Conservation (phyloP, 2,797 vertebrate species). For the Meda fulgida region DNA sequence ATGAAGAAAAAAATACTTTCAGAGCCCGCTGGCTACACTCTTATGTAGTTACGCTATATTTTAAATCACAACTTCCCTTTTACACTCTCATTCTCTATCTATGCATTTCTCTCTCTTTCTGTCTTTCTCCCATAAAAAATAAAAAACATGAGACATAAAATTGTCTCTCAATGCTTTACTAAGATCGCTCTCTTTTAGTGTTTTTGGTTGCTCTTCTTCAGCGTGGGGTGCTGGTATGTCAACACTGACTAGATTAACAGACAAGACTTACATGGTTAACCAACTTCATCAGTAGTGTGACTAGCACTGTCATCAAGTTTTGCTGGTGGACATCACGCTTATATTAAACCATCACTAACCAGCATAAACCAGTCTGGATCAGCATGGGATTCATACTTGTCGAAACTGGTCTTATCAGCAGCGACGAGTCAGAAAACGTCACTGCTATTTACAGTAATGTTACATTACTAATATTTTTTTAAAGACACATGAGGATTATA, state of each 20-base stretch:
- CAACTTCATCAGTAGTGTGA: neutral
- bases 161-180: neutral
- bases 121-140: neutral
- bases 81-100: neutral
- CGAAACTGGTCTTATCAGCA: no score
- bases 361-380: neutral
- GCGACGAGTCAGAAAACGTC: neutral
- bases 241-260: neutral
- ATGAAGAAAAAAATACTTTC: constrained; percentile 25
- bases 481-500: neutral
- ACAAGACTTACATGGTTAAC: neutral
- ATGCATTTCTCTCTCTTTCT: neutral
- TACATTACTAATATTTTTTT: no score
- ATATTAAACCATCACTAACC: neutral
- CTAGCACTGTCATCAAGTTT: neutral
- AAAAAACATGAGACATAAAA: neutral
- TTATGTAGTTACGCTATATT: neutral
- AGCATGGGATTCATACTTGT: neutral
- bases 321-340: neutral
- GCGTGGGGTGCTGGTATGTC: neutral
- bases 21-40: neutral
- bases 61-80: constrained; percentile 10
- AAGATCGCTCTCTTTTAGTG: neutral
- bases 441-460: neutral
- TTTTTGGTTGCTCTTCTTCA: neutral